Evolutionary conservation across 2,888 invertebrate species (phyloP), one percentile per base, ranked within the genome.

Genomic region (Lochmaea crataegi): DNA sequence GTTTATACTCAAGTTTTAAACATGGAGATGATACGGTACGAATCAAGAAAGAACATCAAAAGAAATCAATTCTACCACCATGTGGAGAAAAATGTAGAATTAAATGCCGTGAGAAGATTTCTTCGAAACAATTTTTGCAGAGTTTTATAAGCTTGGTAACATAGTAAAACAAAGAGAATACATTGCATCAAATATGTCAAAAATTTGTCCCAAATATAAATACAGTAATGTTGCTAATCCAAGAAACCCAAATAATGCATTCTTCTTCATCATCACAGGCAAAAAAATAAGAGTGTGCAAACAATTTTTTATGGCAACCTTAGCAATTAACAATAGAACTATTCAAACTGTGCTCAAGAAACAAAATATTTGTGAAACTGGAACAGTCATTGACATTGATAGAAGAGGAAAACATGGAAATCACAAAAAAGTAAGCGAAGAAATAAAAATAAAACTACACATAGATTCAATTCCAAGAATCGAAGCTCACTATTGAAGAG

Each of bases 181-280:
- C n/a, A 48, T 48, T 14, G 6, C n/a, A n/a, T 48, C n/a, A n/a
- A 48, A 48, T 48, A 48, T n/a, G 48, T 14, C 4, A 48, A 48
- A 14, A n/a, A n/a, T 48, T 48, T 14, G n/a, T n/a, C 48, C 48
- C n/a, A 14, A n/a, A n/a, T 48, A 48, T 48, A 48, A 48, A 48
- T 48, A 14, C n/a, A 48, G n/a, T 14, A 16, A n/a, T 48, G 48
- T n/a, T n/a, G n/a, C 14, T 6, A 48, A 48, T 48, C 14, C 48
- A 48, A 48, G 48, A 48, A 48, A 48, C 14, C 48, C 48, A n/a
- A 48, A 48, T 48, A 48, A 48, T n/a, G 48, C 48, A 14, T 48
- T n/a, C 48, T 16, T 45, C 12, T 45, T 45, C 12, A 12, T 45
- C 2, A 45, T 45, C 12, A 45, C 10, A 12, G 42, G 42, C 10